Evolutionary conservation across 2,113 vertebrate genomes (phyloP).

Genomic region (Rhinolophus sinicus): DNA sequence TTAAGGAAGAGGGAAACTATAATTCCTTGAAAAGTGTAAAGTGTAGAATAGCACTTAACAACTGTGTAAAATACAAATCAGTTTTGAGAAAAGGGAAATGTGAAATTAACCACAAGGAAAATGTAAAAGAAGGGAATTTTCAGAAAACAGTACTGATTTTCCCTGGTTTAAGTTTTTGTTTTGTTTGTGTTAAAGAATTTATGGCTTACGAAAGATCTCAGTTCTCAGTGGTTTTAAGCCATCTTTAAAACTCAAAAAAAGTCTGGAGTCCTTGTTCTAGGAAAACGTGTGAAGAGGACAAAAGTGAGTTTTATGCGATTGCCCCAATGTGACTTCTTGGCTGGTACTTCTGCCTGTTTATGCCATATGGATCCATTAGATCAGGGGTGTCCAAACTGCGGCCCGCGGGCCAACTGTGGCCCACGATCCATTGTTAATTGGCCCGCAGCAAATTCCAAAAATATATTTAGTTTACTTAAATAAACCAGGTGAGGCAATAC

Average conservation of each 20-base stretch:
- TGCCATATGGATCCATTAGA: neutral
- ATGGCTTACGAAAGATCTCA: neutral
- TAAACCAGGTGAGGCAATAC: no score
- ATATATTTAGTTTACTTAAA: no score
- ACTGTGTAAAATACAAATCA: conserved; percentile 37
- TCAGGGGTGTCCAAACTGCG: no score
- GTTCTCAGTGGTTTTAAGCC: neutral
- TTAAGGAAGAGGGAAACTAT: neutral
- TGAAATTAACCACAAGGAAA: conserved; percentile 14
- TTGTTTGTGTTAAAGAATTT: neutral
- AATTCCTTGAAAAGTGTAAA: conserved; percentile 48
- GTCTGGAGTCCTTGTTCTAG: neutral
- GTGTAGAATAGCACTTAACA: neutral
- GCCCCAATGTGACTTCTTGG: neutral
- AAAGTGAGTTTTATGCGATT: neutral
- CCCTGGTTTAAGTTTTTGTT: neutral
- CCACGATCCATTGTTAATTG: no score
- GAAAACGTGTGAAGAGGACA: neutral
- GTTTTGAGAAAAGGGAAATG: conserved; percentile 39
- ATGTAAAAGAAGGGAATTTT: neutral
- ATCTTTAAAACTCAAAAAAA: neutral
- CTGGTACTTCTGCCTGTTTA: neutral
- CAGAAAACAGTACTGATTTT: conserved; percentile 14
- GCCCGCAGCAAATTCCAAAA: no score
- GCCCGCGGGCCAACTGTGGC: no score